These are phyloP conservation scores for Ptiloglossa arizonensis DNA, from an alignment of 1,140 invertebrate species.

Conservation along the genomic window DNA sequence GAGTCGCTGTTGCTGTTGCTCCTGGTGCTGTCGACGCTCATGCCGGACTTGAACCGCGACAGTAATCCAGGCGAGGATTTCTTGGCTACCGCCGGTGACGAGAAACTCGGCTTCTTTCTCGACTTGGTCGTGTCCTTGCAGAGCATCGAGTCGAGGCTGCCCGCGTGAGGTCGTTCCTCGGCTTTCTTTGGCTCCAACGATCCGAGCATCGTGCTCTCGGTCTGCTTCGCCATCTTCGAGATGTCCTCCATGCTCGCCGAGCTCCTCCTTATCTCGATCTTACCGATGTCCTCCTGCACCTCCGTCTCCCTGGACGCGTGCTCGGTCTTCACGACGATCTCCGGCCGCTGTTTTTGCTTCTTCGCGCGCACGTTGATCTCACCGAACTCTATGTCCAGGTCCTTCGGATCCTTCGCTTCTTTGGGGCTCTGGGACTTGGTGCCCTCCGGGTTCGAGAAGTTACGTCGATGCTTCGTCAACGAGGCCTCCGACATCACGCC, in stretches of 20 bases:
- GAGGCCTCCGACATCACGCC: conserved; percentile 44
- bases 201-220: conserved; percentile 69
- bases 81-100: conserved; percentile 71
- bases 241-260: conserved; percentile 81
- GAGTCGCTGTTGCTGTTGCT: conserved; percentile 78
- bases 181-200: conserved; percentile 72
- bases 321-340: conserved; percentile 73
- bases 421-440: conserved; percentile 64
- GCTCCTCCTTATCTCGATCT: conserved; percentile 78
- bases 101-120: conserved; percentile 70
- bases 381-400: conserved; percentile 66
- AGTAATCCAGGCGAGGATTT: conserved; percentile 74
- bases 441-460: conserved; percentile 76
- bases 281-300: conserved; percentile 69
- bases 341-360: conserved; percentile 65
- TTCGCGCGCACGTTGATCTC: conserved; percentile 72
- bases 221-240: conserved; percentile 78
- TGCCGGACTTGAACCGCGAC: conserved; percentile 78
- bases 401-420: conserved; percentile 50
- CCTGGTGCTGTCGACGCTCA: conserved; percentile 78
- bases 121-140: conserved; percentile 71
- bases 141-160: conserved; percentile 79
- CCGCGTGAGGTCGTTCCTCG: conserved; percentile 75
- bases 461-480: conserved; percentile 71
- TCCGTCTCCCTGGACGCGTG: conserved; percentile 60